Evolutionary conservation across 2,888 invertebrate genomes (phyloP).

Genomic region (Drosophila rellima): DNA sequence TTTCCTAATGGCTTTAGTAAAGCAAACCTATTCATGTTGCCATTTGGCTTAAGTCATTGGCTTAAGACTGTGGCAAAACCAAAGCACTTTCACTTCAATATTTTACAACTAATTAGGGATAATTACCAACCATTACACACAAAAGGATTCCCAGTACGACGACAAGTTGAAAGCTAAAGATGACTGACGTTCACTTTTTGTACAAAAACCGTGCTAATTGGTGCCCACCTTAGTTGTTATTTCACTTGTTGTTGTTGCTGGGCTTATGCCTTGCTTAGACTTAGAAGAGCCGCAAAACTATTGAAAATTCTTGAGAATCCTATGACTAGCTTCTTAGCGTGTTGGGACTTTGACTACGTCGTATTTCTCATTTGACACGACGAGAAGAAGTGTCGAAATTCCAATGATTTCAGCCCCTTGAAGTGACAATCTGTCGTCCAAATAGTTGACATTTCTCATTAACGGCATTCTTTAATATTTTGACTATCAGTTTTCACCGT

Average conservation of each 20-base stretch:
- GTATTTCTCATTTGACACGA: conserved; percentile 15
- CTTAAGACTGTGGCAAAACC: conserved; percentile 20
- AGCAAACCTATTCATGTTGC: conserved; percentile 35
- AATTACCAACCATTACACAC: conserved; percentile 67
- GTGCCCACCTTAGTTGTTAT: conserved; percentile 2
- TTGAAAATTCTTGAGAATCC: conserved; percentile 24
- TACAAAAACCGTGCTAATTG: background rate
- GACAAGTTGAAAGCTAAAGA: conserved; percentile 29
- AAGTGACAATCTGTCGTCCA: background rate
- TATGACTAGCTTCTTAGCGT: conserved; percentile 9
- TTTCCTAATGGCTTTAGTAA: conserved; percentile 38
- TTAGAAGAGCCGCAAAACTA: conserved; percentile 3
- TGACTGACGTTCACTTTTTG: conserved; percentile 16
- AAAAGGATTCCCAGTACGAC: conserved; percentile 33
- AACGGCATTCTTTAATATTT: background rate
- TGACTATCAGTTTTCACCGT: background rate
- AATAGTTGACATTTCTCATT: background rate
- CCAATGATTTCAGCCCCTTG: background rate
- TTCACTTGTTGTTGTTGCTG: conserved; percentile 1
- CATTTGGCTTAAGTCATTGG: conserved; percentile 24
- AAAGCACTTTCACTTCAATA: conserved; percentile 63
- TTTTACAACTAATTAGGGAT: conserved; percentile 73
- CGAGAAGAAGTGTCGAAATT: conserved; percentile 2
- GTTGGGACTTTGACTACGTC: conserved; percentile 1
- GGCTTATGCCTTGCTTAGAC: conserved; percentile 16